A percentile compares a stretch with the other conserved stretches of the same genome.
phyloP scores from a whole-genome alignment of 2,888 invertebrate species.

The Athripsodes cinereus region DNA sequence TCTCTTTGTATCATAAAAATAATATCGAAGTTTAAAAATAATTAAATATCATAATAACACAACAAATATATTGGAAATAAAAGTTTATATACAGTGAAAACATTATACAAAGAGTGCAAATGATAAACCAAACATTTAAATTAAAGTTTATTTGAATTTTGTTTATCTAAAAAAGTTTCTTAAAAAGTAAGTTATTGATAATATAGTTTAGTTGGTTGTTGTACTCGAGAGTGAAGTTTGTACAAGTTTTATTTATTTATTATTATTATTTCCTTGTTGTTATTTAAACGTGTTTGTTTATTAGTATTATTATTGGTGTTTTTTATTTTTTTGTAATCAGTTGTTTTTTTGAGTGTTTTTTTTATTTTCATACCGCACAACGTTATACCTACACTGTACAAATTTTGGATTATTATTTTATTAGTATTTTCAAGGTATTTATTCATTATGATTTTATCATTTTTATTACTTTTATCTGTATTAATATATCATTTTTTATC shows the following conservation, averaged over 20 bases:
- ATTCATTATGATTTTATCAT: neutral
- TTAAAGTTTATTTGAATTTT: constrained; percentile 1
- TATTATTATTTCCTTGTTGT: neutral
- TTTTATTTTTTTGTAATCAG: neutral
- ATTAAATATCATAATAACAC: neutral
- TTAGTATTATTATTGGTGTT: too few species aligned
- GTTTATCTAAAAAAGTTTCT: neutral
- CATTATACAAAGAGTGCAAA: neutral
- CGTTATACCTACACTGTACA: too few species aligned
- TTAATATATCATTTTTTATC: too few species aligned
- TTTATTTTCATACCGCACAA: neutral
- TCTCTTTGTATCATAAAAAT: neutral
- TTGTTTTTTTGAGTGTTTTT: neutral
- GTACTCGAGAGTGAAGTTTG: neutral
- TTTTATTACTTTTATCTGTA: neutral
- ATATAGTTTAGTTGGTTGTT: neutral
- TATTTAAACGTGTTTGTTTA: neutral
- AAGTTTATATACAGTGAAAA: neutral
- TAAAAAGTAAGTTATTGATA: neutral
- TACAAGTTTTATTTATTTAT: neutral
- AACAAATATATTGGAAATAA: neutral
- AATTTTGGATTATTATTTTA: neutral
- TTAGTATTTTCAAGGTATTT: neutral
- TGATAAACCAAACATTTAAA: neutral
- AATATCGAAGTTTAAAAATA: neutral